Evolutionary conservation across 2,888 invertebrate genomes (phyloP).

Genomic region (Mylabris sibirica): DNA sequence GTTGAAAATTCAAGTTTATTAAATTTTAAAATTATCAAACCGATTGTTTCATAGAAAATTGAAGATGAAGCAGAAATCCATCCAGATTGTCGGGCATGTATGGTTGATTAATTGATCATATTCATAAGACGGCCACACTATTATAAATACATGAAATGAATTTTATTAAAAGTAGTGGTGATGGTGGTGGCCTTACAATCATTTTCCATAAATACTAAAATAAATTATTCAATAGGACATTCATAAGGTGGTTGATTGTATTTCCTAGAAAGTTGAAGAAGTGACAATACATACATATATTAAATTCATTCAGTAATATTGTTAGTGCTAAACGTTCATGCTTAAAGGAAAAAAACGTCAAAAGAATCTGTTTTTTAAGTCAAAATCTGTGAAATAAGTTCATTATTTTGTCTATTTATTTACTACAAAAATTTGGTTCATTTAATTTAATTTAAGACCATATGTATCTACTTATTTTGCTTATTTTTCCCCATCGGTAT

Average conservation of each 20-base stretch:
- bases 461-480: too few relatives aligned
- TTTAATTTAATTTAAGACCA: neutral
- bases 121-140: slow-evolving; percentile 59
- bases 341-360: slow-evolving; percentile 17
- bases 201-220: too few relatives aligned
- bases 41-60: slow-evolving; percentile 44
- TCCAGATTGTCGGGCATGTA: slow-evolving; percentile 64
- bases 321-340: slow-evolving; percentile 19
- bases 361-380: slow-evolving; percentile 19
- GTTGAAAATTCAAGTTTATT: slow-evolving; percentile 63
- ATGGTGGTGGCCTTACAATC: too few relatives aligned
- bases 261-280: too few relatives aligned
- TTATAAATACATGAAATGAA: slow-evolving; percentile 52
- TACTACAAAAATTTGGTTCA: neutral
- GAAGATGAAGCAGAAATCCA: slow-evolving; percentile 62
- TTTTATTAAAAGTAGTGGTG: slow-evolving; percentile 54
- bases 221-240: too few relatives aligned
- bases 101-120: slow-evolving; percentile 67
- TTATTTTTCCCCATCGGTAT: too few relatives aligned
- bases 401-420: neutral
- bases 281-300: too few relatives aligned
- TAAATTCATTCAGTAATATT: too few relatives aligned
- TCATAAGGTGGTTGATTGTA: too few relatives aligned
- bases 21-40: slow-evolving; percentile 59
- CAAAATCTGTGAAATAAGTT: slow-evolving; percentile 1